Percentiles rank a stretch among this genome's conserved stretches.
phyloP scores from a whole-genome alignment of 2,888 invertebrate species.

The Callimorpha dominula region DNA sequence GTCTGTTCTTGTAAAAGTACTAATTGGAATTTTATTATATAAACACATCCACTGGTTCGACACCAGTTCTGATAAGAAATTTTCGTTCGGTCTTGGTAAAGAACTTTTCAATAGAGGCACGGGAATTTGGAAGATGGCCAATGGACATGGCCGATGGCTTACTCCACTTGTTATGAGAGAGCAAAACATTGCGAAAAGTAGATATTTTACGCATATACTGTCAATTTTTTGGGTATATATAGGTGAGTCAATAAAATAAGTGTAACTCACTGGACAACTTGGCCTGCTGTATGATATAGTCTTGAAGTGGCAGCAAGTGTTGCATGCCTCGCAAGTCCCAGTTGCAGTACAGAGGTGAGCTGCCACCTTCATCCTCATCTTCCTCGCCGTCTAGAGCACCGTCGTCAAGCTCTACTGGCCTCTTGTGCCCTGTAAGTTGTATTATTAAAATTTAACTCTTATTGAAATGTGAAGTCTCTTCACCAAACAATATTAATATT shows the following conservation, averaged over 20 bases:
- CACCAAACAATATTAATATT: background rate
- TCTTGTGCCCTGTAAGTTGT: constrained; percentile 68
- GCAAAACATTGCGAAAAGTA: too few relatives aligned
- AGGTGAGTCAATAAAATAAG: background rate
- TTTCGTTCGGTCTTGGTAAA: too few relatives aligned
- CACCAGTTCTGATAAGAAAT: too few relatives aligned
- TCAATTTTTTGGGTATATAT: background rate
- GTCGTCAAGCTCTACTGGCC: constrained; percentile 70
- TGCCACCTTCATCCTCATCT: constrained; percentile 87
- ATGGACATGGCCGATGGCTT: too few relatives aligned
- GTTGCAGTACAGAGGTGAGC: constrained; percentile 90
- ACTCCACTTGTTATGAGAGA: too few relatives aligned
- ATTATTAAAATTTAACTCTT: background rate
- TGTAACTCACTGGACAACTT: constrained; percentile 88
- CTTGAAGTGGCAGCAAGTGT: constrained; percentile 93
- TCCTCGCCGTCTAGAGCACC: constrained; percentile 72
- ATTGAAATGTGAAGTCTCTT: background rate
- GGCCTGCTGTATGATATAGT: constrained; percentile 95
- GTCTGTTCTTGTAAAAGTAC: too few relatives aligned
- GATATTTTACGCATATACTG: too few relatives aligned
- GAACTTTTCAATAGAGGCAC: too few relatives aligned
- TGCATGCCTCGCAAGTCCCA: constrained; percentile 90
- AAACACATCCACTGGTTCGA: too few relatives aligned
- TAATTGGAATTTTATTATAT: too few relatives aligned
- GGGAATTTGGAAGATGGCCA: too few relatives aligned